Evolutionary conservation across 1,140 invertebrate genomes (phyloP).

Genomic region (Macrobrachium nipponense): DNA sequence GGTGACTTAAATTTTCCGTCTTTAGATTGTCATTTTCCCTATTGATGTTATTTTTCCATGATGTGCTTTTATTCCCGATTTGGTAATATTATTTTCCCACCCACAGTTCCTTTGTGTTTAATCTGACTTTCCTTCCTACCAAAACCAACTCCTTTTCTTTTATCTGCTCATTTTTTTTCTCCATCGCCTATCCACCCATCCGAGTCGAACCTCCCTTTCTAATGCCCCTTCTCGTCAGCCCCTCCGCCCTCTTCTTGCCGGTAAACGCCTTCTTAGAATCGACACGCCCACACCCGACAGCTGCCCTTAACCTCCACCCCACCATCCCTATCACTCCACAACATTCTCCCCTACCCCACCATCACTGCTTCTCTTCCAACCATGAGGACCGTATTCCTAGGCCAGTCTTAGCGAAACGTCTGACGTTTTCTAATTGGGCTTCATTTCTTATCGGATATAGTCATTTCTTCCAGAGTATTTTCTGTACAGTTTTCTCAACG

Average conservation of each 20-base stretch:
- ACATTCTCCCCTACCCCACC: not conserved
- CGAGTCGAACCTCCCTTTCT: not conserved
- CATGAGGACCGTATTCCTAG: too few relatives aligned
- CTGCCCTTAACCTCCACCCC: slow-evolving; percentile 1
- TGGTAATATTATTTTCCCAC: not conserved
- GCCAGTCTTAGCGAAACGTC: too few relatives aligned
- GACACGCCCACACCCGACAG: slow-evolving; percentile 21
- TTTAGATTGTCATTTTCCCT: too few relatives aligned
- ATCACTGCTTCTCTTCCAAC: not conserved
- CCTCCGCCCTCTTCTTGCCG: too few relatives aligned
- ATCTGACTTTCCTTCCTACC: not conserved
- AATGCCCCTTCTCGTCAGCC: too few relatives aligned
- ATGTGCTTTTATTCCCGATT: too few relatives aligned
- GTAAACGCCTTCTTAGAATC: not conserved
- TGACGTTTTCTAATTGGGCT: too few relatives aligned
- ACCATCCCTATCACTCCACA: not conserved
- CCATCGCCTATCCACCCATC: not conserved
- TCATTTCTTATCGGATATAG: too few relatives aligned
- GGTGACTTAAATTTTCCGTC: too few relatives aligned
- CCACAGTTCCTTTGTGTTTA: not conserved
- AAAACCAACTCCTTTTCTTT: not conserved
- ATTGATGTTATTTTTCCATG: too few relatives aligned
- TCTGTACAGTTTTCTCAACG: too few relatives aligned
- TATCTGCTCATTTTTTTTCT: not conserved
- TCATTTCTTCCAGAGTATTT: too few relatives aligned